phyloP scores from a whole-genome alignment of 2,113 vertebrate genomes.

The Hemichromis elongatus region DNA sequence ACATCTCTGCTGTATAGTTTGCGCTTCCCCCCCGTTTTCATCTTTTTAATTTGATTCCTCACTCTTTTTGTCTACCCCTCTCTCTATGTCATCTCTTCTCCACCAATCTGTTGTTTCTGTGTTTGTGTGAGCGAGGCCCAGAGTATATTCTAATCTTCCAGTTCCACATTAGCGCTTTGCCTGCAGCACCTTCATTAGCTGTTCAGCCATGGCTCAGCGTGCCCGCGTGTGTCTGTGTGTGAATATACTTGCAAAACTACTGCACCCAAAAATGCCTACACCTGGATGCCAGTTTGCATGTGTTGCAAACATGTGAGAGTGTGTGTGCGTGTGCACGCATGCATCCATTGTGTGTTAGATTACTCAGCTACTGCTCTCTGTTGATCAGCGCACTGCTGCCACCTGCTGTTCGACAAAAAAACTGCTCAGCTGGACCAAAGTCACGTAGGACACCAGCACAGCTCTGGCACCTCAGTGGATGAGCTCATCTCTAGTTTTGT shows the following conservation, averaged over 20 bases:
- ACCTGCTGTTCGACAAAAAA: constrained; percentile 42
- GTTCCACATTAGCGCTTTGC: constrained; percentile 72
- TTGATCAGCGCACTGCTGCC: constrained; percentile 50
- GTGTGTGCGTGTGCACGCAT: background rate
- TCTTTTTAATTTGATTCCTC: constrained; percentile 41
- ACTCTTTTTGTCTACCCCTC: background rate
- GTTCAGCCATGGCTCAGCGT: constrained; percentile 46
- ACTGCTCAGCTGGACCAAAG: constrained; percentile 28
- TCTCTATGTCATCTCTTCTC: constrained; percentile 23
- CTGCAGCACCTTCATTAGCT: constrained; percentile 74
- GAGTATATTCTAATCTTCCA: constrained; percentile 74
- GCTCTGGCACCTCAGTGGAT: constrained; percentile 42
- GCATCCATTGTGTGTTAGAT: background rate
- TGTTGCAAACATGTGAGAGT: constrained; percentile 39
- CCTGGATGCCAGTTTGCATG: constrained; percentile 34
- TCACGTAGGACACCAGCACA: constrained; percentile 63
- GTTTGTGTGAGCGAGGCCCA: constrained; percentile 63
- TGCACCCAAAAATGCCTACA: background rate
- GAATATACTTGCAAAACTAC: constrained; percentile 4
- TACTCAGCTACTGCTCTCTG: background rate
- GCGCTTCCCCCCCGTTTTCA: background rate
- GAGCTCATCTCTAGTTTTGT: constrained; percentile 58
- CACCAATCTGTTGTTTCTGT: constrained; percentile 59
- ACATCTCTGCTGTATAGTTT: background rate
- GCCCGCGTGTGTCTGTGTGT: background rate